Evolutionary conservation across 2,888 invertebrate genomes (phyloP), one percentile per base, ranked within the genome.

Genomic region (Troilus luridus): DNA sequence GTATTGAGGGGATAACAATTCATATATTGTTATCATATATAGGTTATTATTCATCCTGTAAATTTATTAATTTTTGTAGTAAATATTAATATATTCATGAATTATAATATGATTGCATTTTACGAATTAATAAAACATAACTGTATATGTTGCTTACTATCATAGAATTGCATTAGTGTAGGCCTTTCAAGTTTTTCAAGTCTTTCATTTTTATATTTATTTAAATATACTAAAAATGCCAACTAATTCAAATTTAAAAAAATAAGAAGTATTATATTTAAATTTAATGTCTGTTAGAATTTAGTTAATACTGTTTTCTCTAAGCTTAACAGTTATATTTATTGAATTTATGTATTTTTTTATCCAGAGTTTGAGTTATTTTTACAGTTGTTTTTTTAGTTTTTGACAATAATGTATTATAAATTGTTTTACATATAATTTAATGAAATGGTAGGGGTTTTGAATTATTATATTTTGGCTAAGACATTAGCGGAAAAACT

Each of bases 201-300:
- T 72, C 72, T 72, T 72, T 72, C 72, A 72, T 72, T 24, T 72
- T 72, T 24, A 72, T 72, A 72, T 27, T 67, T 64, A 64, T n/a
- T 27, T 17, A 72, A 0, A 72, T 67, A 9, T 72, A 72, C 24
- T 72, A 10, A 11, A 5, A 14, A 0, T 77, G 7, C 17, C 27
- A 12, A 0, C 27, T 14, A 19, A 77, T 77, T 77, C 12, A 77
- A 77, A 41, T 77, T 17, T 1, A 77, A 27, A 24, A 24, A 72
- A 72, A 72, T 72, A 14, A 27, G 6, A 12, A 27, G 72, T 27
- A 77, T 77, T 77, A 7, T 41, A 41, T 67, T 67, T 24, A 24
- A 67, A 67, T 67, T 67, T 6, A 77, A 77, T 77, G 17, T 11
- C 19, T 77, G 41, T 24, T 41, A 17, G 2, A 27, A 41, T 41